A percentile compares a stretch with the other conserved stretches of the same genome.
Conservation (phyloP, 2,888 invertebrate species). For the Nysson spinosus region DNA sequence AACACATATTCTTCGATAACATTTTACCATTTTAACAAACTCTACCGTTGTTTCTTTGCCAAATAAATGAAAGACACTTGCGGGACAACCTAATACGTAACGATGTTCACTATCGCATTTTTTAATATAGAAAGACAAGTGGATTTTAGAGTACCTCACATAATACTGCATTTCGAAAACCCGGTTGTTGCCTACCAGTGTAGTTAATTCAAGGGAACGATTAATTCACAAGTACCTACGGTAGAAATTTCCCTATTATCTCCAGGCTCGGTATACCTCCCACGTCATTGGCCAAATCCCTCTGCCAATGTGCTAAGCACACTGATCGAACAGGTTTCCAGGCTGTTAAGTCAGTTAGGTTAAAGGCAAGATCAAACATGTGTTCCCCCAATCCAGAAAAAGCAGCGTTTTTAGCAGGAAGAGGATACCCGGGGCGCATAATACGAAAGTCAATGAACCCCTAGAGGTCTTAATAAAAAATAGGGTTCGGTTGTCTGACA, state of each 20-base stretch:
- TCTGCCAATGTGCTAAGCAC: slow-evolving; percentile 11
- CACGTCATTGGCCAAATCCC: slow-evolving; percentile 27
- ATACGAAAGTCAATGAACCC: too few relatives aligned
- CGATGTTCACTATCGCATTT: too few relatives aligned
- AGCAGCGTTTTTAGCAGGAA: too few relatives aligned
- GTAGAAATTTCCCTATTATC: slow-evolving; percentile 33
- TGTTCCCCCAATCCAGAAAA: slow-evolving; percentile 38
- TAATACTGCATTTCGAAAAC: slow-evolving; percentile 21
- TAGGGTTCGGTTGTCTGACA: neutral
- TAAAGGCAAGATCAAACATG: slow-evolving; percentile 37
- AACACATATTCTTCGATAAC: too few relatives aligned
- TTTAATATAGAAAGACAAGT: too few relatives aligned
- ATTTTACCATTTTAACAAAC: too few relatives aligned
- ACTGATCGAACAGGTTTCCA: slow-evolving; percentile 39
- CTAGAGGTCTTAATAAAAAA: too few relatives aligned
- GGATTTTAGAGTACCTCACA: slow-evolving; percentile 14
- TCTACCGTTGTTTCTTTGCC: too few relatives aligned
- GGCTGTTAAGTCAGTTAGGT: too few relatives aligned
- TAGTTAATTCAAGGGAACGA: slow-evolving; percentile 13
- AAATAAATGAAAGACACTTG: too few relatives aligned
- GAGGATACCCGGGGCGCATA: too few relatives aligned
- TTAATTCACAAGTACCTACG: slow-evolving; percentile 17
- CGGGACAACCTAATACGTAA: too few relatives aligned
- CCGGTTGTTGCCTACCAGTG: slow-evolving; percentile 11
- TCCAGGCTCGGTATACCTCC: slow-evolving; percentile 20